These are phyloP conservation scores for Anas platyrhynchos DNA, from an alignment of 2,113 vertebrate species.

Conservation along the genomic window DNA sequence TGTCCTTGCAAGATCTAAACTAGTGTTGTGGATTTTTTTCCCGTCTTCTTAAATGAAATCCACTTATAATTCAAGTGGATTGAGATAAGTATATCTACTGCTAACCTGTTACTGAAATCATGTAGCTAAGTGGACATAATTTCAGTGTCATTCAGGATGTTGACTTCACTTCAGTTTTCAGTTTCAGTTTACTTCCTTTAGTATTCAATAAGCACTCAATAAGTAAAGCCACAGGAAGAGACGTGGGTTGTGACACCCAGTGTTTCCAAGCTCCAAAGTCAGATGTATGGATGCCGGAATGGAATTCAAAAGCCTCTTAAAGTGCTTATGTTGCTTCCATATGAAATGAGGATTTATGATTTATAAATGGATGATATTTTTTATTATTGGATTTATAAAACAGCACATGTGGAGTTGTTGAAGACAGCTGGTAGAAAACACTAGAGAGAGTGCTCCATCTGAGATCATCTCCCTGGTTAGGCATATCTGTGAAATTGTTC, in stretches of 20 bases:
- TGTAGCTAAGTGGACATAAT: not conserved
- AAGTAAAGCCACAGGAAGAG: not conserved
- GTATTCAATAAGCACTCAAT: not conserved
- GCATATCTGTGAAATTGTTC: not conserved
- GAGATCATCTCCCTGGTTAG: not conserved
- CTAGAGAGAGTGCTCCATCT: not conserved
- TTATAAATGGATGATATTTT: not conserved
- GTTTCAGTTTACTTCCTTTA: not conserved
- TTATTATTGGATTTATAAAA: not conserved
- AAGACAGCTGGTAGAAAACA: not conserved
- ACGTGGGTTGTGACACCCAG: not conserved
- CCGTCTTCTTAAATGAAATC: not conserved
- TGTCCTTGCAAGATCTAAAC: not conserved
- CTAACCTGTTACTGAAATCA: not conserved
- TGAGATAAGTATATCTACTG: not conserved
- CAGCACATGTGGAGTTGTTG: not conserved
- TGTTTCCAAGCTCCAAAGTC: not conserved
- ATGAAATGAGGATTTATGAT: not conserved
- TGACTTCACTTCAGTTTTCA: not conserved
- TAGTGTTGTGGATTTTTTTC: not conserved
- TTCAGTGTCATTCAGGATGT: not conserved
- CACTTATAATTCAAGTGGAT: not conserved
- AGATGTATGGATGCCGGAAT: not conserved
- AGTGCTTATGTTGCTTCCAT: slow-evolving; percentile 6
- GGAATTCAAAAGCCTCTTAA: slow-evolving; percentile 21